phyloP scores from a whole-genome alignment of 2,113 vertebrate species.

The Zootoca vivipara region DNA sequence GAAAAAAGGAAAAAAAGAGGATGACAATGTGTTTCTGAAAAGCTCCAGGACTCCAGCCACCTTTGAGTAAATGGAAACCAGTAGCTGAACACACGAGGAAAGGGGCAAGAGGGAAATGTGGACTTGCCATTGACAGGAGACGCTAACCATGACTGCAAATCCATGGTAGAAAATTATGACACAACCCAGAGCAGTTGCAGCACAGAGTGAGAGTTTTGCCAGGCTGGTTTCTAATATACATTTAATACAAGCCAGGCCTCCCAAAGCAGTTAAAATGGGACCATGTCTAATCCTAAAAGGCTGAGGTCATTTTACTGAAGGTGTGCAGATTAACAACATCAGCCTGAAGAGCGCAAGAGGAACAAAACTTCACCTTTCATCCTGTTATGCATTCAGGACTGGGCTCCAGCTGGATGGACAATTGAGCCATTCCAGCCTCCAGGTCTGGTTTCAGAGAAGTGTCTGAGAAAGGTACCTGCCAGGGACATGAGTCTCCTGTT shows the following conservation, averaged over 20 bases:
- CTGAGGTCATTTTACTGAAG: neutral
- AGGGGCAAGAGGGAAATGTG: neutral
- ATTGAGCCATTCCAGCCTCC: neutral
- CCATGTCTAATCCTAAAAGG: neutral
- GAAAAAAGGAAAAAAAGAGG: neutral
- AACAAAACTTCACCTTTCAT: neutral
- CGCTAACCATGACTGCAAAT: neutral
- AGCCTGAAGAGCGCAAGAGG: neutral
- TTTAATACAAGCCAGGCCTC: neutral
- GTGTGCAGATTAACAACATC: neutral
- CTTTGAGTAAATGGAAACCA: slow-evolving; percentile 9
- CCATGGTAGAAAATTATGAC: neutral
- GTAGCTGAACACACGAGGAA: neutral
- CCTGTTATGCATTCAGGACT: too few species aligned
- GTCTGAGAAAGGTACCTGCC: neutral
- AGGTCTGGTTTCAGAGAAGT: neutral
- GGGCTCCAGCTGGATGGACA: neutral
- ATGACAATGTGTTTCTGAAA: slow-evolving; percentile 16
- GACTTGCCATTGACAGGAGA: neutral
- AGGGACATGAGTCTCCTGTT: too few species aligned
- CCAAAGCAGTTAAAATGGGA: neutral
- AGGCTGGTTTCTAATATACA: neutral
- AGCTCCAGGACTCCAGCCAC: neutral
- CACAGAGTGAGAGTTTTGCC: neutral
- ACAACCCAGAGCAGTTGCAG: neutral